A percentile compares a stretch with the other conserved stretches of the same genome.
phyloP scores from a whole-genome alignment of 1,140 invertebrate species.

The Tetragnatha versicolor region DNA sequence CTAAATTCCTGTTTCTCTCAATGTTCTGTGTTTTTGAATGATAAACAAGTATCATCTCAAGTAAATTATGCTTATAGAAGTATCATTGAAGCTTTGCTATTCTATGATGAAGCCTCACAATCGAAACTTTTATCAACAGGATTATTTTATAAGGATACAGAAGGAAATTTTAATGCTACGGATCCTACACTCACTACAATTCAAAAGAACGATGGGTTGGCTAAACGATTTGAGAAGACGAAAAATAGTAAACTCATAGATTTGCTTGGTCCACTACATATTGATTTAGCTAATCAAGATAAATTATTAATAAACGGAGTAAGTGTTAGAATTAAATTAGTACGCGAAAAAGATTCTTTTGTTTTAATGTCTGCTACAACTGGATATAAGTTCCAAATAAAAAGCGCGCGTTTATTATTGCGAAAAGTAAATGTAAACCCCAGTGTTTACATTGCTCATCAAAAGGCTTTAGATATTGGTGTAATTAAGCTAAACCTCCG shows the following conservation, averaged over 20 bases:
- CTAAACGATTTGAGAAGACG: neutral
- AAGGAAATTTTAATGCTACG: neutral
- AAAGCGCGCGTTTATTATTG: too few species aligned
- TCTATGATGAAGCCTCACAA: neutral
- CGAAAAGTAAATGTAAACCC: too few species aligned
- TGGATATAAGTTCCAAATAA: too few species aligned
- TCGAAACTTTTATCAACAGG: neutral
- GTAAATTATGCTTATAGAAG: slow-evolving; percentile 8
- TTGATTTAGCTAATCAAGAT: neutral
- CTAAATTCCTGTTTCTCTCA: slow-evolving; percentile 12
- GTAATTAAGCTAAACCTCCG: too few species aligned
- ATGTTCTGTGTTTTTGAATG: slow-evolving; percentile 12
- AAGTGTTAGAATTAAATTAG: slow-evolving; percentile 3
- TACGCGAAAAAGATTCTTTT: neutral
- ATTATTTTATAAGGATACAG: slow-evolving; percentile 3
- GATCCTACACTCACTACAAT: neutral
- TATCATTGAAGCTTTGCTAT: neutral
- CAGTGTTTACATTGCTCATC: too few species aligned
- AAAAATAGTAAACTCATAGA: neutral
- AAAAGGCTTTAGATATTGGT: too few species aligned
- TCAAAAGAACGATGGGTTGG: neutral
- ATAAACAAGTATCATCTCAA: slow-evolving; percentile 3
- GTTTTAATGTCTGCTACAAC: neutral
- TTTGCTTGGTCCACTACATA: slow-evolving; percentile 3
- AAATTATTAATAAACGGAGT: slow-evolving; percentile 1